Evolutionary conservation across 2,113 vertebrate species (phyloP).

Genomic region (Sula dactylatra): DNA sequence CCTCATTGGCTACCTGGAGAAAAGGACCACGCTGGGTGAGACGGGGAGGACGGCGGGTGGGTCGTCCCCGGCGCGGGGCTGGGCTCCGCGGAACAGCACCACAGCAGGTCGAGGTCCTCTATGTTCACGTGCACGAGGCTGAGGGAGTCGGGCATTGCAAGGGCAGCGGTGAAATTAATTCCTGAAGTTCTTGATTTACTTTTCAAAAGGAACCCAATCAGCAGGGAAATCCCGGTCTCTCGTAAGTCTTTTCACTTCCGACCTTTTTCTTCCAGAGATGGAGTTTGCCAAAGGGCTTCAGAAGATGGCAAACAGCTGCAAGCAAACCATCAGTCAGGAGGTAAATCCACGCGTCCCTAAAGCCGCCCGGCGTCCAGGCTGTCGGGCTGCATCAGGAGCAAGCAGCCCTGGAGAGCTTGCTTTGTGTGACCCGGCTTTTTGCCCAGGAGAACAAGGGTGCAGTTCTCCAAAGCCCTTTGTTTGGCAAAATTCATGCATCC

Average conservation of each 20-base stretch:
- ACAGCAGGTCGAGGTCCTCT: accelerated
- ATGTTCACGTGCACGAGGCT: accelerated
- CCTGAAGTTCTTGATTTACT: background rate
- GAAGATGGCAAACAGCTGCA: slow-evolving; percentile 87
- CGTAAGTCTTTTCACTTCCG: background rate
- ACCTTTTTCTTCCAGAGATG: slow-evolving; percentile 74
- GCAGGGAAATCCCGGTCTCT: background rate
- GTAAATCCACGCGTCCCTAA: background rate
- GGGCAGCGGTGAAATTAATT: background rate
- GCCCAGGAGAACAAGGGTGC: background rate
- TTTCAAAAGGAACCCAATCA: background rate
- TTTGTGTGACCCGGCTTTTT: background rate
- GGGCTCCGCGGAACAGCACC: accelerated
- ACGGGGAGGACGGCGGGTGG: accelerated
- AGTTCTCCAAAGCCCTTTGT: background rate
- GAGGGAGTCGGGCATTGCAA: background rate
- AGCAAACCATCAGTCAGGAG: slow-evolving; percentile 86
- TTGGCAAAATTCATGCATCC: background rate
- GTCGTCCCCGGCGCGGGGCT: background rate
- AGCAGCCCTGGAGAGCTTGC: background rate
- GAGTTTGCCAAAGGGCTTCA: slow-evolving; percentile 92
- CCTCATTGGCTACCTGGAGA: slow-evolving; percentile 88
- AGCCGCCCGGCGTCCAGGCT: background rate
- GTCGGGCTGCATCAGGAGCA: background rate
- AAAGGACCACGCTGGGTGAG: slow-evolving; percentile 83